Evolutionary conservation across 37 sponge, comb jelly and placozoan genomes (phyloP).

Genomic region (Spongilla lacustris): DNA sequence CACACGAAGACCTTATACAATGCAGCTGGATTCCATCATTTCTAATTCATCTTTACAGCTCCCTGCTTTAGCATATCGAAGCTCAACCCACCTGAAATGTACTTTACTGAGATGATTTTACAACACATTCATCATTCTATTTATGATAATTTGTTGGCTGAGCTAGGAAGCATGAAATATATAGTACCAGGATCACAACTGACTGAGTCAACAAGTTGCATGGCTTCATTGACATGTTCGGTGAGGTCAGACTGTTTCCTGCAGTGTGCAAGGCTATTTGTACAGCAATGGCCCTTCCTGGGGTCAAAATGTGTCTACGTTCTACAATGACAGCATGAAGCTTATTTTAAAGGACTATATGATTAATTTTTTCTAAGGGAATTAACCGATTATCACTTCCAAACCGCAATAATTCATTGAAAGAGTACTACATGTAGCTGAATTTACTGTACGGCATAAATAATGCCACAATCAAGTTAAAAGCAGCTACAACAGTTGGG

Average conservation of each 20-base stretch:
- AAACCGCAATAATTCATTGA: conserved; percentile 8
- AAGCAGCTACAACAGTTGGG: not conserved
- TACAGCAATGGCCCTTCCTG: not conserved
- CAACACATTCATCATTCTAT: conserved; percentile 1
- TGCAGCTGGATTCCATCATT: not conserved
- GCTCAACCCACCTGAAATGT: not conserved
- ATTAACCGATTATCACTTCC: not conserved
- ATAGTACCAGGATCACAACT: not conserved
- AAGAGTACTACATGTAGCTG: not conserved
- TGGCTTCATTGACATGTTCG: not conserved
- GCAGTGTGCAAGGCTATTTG: not conserved
- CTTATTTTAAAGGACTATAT: not conserved
- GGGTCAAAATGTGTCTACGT: conserved; percentile 8
- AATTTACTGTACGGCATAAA: not conserved
- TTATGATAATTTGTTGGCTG: not conserved
- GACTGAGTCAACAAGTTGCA: not conserved
- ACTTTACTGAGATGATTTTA: not conserved
- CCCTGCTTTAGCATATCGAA: not conserved
- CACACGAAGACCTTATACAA: not conserved
- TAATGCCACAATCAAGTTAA: not conserved
- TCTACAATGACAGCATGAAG: conserved; percentile 18
- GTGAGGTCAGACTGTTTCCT: not conserved
- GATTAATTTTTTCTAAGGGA: not conserved
- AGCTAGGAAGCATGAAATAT: not conserved
- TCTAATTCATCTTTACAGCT: conserved; percentile 1